phyloP scores from a whole-genome alignment of 2,888 invertebrate species.

The Lathronympha strigana region DNA sequence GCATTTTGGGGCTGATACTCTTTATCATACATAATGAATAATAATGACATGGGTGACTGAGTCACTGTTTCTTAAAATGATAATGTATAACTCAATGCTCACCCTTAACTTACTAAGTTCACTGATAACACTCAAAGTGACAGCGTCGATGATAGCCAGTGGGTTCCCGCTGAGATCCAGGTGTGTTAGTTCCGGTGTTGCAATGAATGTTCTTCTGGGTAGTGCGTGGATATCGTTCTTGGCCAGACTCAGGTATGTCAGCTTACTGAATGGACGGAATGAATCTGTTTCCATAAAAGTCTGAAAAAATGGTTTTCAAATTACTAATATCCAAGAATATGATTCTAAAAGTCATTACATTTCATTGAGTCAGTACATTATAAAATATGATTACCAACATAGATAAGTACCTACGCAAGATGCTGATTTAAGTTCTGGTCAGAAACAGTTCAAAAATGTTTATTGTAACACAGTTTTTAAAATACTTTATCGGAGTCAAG shows the following conservation, averaged over 20 bases:
- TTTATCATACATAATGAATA: neutral
- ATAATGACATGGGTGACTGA: too few species aligned
- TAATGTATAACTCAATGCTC: constrained; percentile 34
- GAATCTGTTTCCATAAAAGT: constrained; percentile 73
- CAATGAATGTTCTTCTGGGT: constrained; percentile 87
- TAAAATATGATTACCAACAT: too few species aligned
- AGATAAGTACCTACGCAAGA: too few species aligned
- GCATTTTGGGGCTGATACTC: neutral
- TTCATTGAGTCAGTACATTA: too few species aligned
- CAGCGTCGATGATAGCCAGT: constrained; percentile 85
- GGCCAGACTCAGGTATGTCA: constrained; percentile 85
- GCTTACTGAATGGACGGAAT: constrained; percentile 74
- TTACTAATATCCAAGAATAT: neutral
- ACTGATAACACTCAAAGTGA: constrained; percentile 85
- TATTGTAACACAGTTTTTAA: too few species aligned
- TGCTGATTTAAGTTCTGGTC: too few species aligned
- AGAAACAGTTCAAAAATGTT: too few species aligned
- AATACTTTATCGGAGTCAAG: too few species aligned
- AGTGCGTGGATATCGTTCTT: constrained; percentile 87
- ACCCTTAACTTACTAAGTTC: constrained; percentile 85
- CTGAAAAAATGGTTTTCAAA: constrained; percentile 62
- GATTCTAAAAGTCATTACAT: too few species aligned
- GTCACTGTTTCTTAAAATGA: too few species aligned
- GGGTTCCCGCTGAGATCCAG: constrained; percentile 89
- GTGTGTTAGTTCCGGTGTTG: constrained; percentile 84